Evolutionary conservation across 2,888 invertebrate species (phyloP).

Genomic region (Andrena marginata): DNA sequence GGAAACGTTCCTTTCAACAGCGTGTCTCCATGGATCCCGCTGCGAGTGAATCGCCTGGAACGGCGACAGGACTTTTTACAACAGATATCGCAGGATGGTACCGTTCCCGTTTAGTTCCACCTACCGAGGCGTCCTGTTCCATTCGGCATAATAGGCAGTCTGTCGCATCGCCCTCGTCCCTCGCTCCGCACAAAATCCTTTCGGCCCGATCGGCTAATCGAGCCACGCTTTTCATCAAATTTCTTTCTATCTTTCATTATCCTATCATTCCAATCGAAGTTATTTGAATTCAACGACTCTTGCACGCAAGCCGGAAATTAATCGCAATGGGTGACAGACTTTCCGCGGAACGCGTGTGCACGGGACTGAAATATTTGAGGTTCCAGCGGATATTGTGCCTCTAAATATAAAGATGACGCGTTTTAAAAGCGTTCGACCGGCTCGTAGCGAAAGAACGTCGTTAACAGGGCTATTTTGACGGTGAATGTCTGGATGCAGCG

Average conservation of each 20-base stretch:
- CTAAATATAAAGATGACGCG: background rate
- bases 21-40: constrained; percentile 12
- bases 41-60: constrained; percentile 37
- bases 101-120: constrained; percentile 70
- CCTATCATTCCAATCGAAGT: background rate
- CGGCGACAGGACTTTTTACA: constrained; percentile 44
- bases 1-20: background rate
- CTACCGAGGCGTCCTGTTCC: constrained; percentile 57
- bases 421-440: background rate
- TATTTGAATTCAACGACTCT: background rate
- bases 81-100: constrained; percentile 65
- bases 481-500: background rate
- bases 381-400: background rate
- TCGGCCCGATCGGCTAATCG: constrained; percentile 11
- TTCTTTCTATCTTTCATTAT: background rate
- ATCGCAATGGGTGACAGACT: background rate
- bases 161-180: constrained; percentile 32
- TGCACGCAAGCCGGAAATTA: background rate
- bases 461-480: constrained; percentile 3
- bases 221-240: constrained; percentile 12
- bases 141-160: constrained; percentile 53
- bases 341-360: background rate
- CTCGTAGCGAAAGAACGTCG: background rate
- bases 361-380: background rate
- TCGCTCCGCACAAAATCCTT: constrained; percentile 26